Percentiles rank a stretch among this genome's conserved stretches.
Evolutionary conservation across 2,113 vertebrate genomes (phyloP).

Genomic region (Mohoua ochrocephala): DNA sequence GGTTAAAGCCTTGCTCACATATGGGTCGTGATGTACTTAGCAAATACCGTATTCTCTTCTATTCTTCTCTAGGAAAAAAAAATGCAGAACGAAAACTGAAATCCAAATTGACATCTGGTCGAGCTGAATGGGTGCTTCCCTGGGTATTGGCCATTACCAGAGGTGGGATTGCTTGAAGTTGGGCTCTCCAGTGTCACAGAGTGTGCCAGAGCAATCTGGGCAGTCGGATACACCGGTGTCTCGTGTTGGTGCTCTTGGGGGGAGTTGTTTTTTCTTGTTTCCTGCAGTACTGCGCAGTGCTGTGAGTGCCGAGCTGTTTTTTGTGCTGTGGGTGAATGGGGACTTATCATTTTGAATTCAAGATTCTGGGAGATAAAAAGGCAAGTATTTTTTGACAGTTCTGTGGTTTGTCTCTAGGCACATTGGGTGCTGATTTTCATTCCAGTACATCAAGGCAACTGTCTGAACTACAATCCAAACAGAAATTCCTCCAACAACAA

Average conservation of each 20-base stretch:
- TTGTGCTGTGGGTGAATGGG: background rate
- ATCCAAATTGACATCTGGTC: background rate
- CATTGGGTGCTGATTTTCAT: conserved; percentile 51
- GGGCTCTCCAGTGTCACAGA: background rate
- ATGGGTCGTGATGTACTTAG: background rate
- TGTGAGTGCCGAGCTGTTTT: background rate
- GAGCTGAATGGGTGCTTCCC: background rate
- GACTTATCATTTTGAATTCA: conserved; percentile 35
- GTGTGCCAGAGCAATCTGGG: background rate
- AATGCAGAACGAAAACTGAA: background rate
- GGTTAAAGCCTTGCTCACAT: background rate
- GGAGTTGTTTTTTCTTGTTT: background rate
- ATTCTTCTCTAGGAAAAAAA: background rate
- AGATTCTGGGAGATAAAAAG: conserved; percentile 41
- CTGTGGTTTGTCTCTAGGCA: conserved; percentile 33
- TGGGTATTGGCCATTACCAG: background rate
- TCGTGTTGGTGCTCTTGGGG: background rate
- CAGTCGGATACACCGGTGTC: background rate
- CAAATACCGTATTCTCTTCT: accelerated
- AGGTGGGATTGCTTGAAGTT: background rate
- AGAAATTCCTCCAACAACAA: conserved; percentile 55
- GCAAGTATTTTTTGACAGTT: conserved; percentile 35
- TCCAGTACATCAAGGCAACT: conserved; percentile 63
- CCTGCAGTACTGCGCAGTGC: background rate
- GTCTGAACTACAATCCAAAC: conserved; percentile 60